phyloP scores from a whole-genome alignment of 1,140 invertebrate genomes.

The Drosophila dunni region DNA sequence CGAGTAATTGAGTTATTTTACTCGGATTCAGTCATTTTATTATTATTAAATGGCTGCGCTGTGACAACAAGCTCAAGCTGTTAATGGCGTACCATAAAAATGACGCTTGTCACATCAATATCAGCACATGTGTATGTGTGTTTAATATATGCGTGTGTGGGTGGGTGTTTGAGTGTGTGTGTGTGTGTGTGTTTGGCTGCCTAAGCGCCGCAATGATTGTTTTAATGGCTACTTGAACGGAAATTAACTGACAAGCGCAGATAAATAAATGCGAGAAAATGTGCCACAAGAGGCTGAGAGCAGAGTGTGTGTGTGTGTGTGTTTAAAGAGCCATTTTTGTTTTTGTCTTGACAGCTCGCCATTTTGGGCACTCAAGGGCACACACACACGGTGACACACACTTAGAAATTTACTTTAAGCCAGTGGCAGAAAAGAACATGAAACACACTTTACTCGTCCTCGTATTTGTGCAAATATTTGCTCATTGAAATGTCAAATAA shows the following conservation, averaged over 20 bases:
- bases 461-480: conserved; percentile 71
- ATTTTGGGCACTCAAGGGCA: conserved; percentile 45
- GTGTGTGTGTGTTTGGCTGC: conserved; percentile 42
- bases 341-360: conserved; percentile 42
- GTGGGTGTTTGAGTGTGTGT: conserved; percentile 19
- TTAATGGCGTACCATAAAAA: conserved; percentile 77
- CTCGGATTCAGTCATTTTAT: conserved; percentile 66
- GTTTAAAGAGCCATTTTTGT: conserved; percentile 32
- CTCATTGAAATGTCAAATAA: conserved; percentile 80
- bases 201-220: conserved; percentile 79
- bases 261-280: conserved; percentile 64
- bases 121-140: conserved; percentile 13
- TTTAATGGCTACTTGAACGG: conserved; percentile 82
- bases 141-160: neutral
- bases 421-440: conserved; percentile 32
- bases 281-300: conserved; percentile 10
- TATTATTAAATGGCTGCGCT: conserved; percentile 77
- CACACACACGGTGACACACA: conserved; percentile 12
- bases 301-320: conserved; percentile 1
- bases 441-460: conserved; percentile 39
- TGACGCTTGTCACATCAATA: conserved; percentile 56
- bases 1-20: conserved; percentile 77
- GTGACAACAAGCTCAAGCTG: conserved; percentile 76
- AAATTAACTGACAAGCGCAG: conserved; percentile 81
- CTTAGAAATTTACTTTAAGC: conserved; percentile 36